phyloP scores from a whole-genome alignment of 2,888 invertebrate species.

The Tipula vernalis region DNA sequence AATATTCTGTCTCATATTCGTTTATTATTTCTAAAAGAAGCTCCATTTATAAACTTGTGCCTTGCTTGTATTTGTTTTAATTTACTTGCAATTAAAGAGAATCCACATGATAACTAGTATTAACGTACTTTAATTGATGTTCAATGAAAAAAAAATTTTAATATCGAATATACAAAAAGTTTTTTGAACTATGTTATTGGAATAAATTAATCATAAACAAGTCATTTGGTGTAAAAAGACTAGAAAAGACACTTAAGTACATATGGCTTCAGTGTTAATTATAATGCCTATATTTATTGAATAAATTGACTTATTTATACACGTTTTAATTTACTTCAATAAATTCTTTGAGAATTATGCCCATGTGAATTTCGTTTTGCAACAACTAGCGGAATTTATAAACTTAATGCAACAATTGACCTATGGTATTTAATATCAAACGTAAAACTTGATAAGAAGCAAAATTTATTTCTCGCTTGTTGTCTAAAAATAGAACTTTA shows the following conservation, averaged over 20 bases:
- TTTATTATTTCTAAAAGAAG: not conserved
- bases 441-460: not conserved
- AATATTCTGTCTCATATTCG: not conserved
- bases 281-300: not conserved
- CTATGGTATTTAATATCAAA: not conserved
- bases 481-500: not conserved
- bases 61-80: not conserved
- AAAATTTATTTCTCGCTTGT: not conserved
- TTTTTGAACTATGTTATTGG: not conserved
- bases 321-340: not conserved
- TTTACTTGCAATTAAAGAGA: not conserved
- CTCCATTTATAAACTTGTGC: not conserved
- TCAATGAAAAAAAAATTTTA: not conserved
- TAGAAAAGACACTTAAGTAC: not conserved
- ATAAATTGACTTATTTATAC: not conserved
- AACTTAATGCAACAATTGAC: not conserved
- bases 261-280: not conserved
- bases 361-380: not conserved
- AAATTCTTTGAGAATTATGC: not conserved
- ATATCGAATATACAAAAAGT: not conserved
- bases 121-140: not conserved
- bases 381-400: not conserved
- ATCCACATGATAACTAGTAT: not conserved
- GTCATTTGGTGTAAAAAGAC: not conserved
- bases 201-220: not conserved